Base-by-base conservation (phyloP, 2,888 invertebrate genomes). In the Patella depressa region DNA sequence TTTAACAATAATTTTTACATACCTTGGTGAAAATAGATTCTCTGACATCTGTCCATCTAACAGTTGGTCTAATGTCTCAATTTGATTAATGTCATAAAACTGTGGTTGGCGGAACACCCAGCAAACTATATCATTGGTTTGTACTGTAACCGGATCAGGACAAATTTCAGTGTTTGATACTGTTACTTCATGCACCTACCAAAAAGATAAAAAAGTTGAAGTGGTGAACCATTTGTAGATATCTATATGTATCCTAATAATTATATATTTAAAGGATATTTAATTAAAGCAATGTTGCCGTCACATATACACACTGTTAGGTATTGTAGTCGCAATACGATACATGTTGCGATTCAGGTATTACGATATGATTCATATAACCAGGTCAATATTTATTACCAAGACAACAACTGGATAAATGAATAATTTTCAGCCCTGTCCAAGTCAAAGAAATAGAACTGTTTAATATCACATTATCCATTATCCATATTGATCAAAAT, bases 41-140 rank as follows among this genome's bases (percentile, higher is more conserved):
- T 88, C 83, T 24, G 83, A 78, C 55, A 81, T 75, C 54, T 87
- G 85, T 15, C 86, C 82, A 53, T 86, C 86, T 34, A 86, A 84
- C 5, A 90, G 80, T 80, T 89, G 86, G 70, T 88, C 89, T 19
- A 88, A 81, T n/a, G 85, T 86, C 57, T 84, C 82, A 19, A 91
- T 87, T 45, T 82, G 79, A 19, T 80, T 75, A 9, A 91, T 85
- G 71, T 89, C 90, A 73, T 87, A 83, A 71, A 45, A 45, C 11
- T 88, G 81, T 1, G 87, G 79, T n/a, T 86, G 87, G 3, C 86
- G 83, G 82, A 91, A 91, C 73, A 88, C 84, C 92, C 92, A 92
- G 75, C 89, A 89, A 55, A 92, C 90, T 24, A 91, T 88, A 77
- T 92, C 91, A 80, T 91, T 89, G 4, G 88, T 73, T 73, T 88